Conservation (phyloP, 2,113 vertebrate species). For the Tragelaphus scriptus region DNA sequence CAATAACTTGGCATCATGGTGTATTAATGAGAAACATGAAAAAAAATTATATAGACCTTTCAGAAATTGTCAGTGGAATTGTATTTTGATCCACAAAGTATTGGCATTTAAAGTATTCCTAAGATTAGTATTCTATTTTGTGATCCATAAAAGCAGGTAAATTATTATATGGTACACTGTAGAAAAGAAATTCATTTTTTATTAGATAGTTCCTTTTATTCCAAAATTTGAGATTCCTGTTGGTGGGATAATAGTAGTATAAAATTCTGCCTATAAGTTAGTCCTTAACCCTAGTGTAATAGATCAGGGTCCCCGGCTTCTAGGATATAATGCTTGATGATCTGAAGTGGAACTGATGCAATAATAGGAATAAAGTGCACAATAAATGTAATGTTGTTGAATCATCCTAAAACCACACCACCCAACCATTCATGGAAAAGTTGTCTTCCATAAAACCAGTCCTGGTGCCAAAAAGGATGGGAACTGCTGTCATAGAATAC, state of each 20-base stretch:
- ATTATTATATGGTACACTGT: neutral
- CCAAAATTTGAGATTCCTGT: neutral
- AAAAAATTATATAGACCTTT: neutral
- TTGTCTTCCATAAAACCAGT: neutral
- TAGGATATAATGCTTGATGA: neutral
- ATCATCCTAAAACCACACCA: neutral
- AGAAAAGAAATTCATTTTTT: neutral
- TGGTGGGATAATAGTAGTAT: neutral
- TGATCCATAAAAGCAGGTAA: neutral
- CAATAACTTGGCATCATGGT: neutral
- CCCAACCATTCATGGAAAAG: neutral
- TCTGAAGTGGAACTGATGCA: neutral
- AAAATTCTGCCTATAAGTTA: neutral
- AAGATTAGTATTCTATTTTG: neutral
- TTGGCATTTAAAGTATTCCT: neutral
- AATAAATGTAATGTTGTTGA: neutral
- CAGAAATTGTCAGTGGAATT: neutral
- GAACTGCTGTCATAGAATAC: neutral
- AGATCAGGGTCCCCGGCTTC: neutral
- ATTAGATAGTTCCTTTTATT: neutral
- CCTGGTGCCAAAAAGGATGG: neutral
- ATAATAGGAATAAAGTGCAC: neutral
- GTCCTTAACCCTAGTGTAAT: accelerated
- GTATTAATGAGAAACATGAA: neutral
- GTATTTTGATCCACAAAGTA: neutral